phyloP scores from a whole-genome alignment of 2,797 vertebrate species.

The Spondyliosoma cantharus region DNA sequence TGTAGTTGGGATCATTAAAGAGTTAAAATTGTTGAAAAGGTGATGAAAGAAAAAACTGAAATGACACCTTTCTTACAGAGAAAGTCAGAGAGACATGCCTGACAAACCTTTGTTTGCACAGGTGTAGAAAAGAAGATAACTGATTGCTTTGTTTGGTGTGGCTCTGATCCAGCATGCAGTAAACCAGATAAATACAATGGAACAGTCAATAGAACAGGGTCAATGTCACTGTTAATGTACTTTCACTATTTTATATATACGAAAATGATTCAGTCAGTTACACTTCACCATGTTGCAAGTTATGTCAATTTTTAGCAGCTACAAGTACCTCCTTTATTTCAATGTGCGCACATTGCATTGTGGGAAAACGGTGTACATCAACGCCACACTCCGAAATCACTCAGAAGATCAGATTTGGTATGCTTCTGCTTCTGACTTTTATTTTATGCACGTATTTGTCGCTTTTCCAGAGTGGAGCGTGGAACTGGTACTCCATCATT shows the following conservation, averaged over 20 bases:
- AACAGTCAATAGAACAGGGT: background rate
- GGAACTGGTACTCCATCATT: too few relatives aligned
- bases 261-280: background rate
- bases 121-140: background rate
- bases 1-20: background rate
- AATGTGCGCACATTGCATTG: background rate
- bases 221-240: too few relatives aligned
- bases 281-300: background rate
- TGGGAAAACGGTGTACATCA: too few relatives aligned
- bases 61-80: background rate
- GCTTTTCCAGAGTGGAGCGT: too few relatives aligned
- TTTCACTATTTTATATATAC: background rate
- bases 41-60: background rate
- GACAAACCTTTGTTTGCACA: background rate
- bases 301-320: background rate
- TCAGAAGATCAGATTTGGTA: background rate
- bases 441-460: too few relatives aligned
- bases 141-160: background rate
- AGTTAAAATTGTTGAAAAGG: background rate
- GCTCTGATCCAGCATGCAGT: background rate
- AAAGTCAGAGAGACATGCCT: background rate
- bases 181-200: too few relatives aligned
- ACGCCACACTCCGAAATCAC: background rate
- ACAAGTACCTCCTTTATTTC: background rate
- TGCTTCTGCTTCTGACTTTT: too few relatives aligned